A percentile compares a stretch with the other conserved stretches of the same genome.
Conservation (phyloP, 2,113 vertebrate species). For the Anarrhichthys ocellatus region DNA sequence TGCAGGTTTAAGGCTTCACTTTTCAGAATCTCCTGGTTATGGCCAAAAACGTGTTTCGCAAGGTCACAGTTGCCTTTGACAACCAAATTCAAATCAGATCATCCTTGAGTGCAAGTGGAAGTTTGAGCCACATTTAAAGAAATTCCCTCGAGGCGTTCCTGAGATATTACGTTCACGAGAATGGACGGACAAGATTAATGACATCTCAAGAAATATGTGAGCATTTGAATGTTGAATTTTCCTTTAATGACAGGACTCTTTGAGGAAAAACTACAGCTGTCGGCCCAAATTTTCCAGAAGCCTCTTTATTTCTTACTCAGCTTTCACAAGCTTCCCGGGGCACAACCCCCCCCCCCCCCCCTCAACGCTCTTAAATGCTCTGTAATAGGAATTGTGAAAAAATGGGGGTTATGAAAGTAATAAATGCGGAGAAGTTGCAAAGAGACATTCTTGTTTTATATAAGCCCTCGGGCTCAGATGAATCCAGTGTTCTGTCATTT, state of each 20-base stretch:
- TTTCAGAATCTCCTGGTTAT: too few species aligned
- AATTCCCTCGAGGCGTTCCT: too few species aligned
- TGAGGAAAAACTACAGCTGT: constrained; percentile 4
- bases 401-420: constrained; percentile 59
- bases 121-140: too few species aligned
- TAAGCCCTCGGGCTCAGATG: constrained; percentile 62
- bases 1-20: too few species aligned
- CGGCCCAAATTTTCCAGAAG: background rate
- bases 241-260: background rate
- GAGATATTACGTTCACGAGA: too few species aligned
- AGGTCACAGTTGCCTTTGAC: too few species aligned
- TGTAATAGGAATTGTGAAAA: constrained; percentile 53
- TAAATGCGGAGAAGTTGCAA: constrained; percentile 51
- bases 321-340: constrained; percentile 34
- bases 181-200: background rate
- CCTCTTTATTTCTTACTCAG: constrained; percentile 25
- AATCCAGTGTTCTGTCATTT: constrained; percentile 72
- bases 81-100: too few species aligned
- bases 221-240: constrained; percentile 3
- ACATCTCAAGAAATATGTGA: background rate
- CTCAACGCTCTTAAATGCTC: constrained; percentile 30
- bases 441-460: constrained; percentile 61
- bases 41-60: too few species aligned
- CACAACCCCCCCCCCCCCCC: background rate
- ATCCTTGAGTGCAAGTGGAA: too few species aligned